These are phyloP conservation scores for Grammomys surdaster DNA, from an alignment of 2,113 vertebrate genomes.

Conservation along the genomic window DNA sequence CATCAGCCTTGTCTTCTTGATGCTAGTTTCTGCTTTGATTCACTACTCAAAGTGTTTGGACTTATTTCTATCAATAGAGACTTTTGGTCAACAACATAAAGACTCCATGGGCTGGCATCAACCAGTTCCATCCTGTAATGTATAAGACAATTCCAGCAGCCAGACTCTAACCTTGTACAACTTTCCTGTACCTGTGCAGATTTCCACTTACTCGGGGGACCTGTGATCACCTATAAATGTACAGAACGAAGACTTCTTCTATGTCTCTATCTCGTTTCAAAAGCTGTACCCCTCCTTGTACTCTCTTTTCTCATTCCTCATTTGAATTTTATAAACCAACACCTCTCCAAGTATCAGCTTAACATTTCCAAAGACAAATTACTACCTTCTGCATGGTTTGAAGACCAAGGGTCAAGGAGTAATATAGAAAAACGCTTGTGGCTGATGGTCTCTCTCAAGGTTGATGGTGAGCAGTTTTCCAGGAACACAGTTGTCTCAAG, in stretches of 20 bases:
- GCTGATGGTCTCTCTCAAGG: background rate
- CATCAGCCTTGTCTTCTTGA: background rate
- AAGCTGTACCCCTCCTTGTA: background rate
- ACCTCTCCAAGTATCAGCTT: background rate
- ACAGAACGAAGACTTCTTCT: background rate
- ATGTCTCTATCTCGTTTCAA: background rate
- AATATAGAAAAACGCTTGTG: background rate
- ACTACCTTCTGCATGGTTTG: background rate
- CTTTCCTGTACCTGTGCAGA: background rate
- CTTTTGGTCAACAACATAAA: background rate
- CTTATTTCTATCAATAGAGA: background rate
- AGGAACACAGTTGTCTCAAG: background rate
- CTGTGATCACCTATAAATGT: too few species aligned
- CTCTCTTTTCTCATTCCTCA: background rate
- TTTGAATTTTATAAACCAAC: background rate
- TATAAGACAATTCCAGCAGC: background rate
- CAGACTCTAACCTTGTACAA: background rate
- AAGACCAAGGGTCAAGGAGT: background rate
- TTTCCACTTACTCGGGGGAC: too few species aligned
- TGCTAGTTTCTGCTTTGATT: background rate
- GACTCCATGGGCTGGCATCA: background rate
- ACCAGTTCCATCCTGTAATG: background rate
- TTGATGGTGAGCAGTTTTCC: too few species aligned
- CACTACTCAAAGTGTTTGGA: background rate
- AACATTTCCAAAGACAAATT: background rate